These are phyloP conservation scores for Chrysopilus asiliformis DNA, from an alignment of 2,888 invertebrate genomes.

Conservation along the genomic window DNA sequence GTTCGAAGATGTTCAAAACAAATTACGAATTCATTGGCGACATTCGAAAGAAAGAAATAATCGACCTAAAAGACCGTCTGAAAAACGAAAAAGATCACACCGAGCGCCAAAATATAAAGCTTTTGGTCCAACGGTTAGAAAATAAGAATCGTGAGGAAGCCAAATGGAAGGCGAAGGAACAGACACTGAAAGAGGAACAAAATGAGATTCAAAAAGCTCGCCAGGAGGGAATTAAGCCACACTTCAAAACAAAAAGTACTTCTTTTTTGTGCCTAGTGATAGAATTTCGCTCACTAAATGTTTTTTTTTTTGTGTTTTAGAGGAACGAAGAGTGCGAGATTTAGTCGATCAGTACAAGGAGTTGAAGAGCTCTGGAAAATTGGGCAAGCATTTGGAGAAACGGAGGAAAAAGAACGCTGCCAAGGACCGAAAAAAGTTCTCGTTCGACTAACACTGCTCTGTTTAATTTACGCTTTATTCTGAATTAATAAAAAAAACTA, in stretches of 20 bases:
- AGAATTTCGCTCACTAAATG: too few relatives aligned
- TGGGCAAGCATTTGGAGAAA: constrained; percentile 69
- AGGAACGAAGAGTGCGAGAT: constrained; percentile 59
- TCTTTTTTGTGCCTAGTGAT: constrained; percentile 8
- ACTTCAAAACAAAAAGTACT: constrained; percentile 56
- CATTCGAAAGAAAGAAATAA: constrained; percentile 56
- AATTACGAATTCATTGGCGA: constrained; percentile 67
- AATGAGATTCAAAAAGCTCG: constrained; percentile 44
- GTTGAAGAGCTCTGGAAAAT: constrained; percentile 59
- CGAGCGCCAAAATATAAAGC: constrained; percentile 49
- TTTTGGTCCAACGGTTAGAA: constrained; percentile 58
- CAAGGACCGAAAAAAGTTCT: constrained; percentile 34
- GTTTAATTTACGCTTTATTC: constrained; percentile 19
- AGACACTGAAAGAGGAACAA: constrained; percentile 41
- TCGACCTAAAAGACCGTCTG: constrained; percentile 46
- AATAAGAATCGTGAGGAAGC: constrained; percentile 61
- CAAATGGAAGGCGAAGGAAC: constrained; percentile 42
- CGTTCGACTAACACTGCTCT: too few relatives aligned
- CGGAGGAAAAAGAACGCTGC: constrained; percentile 57
- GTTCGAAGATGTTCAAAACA: constrained; percentile 57
- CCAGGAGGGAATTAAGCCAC: constrained; percentile 55
- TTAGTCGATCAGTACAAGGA: constrained; percentile 69
- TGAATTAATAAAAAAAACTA: constrained; percentile 15
- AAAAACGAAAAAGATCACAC: constrained; percentile 47
- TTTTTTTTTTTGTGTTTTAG: too few relatives aligned